A percentile compares a stretch with the other conserved stretches of the same genome.
phyloP scores from a whole-genome alignment of 2,113 vertebrate genomes.

The Cryptotis parvus region DNA sequence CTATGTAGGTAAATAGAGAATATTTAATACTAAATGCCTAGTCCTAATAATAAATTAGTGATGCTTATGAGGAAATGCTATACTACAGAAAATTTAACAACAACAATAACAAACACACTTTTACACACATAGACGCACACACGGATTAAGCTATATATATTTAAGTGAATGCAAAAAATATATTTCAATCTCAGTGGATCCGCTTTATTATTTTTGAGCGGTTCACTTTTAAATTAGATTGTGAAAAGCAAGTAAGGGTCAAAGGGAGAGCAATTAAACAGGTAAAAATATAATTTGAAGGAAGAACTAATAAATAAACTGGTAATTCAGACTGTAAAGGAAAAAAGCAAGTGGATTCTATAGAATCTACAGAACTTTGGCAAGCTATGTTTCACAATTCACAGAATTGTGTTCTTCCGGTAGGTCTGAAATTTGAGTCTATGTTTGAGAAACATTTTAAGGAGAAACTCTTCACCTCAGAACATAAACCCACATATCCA shows the following conservation, averaged over 20 bases:
- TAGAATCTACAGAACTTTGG: background rate
- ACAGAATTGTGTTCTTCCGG: background rate
- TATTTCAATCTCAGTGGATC: conserved; percentile 23
- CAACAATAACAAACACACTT: background rate
- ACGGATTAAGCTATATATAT: background rate
- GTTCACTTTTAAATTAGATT: conserved; percentile 48
- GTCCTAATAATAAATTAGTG: background rate
- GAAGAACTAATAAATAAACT: conserved; percentile 30
- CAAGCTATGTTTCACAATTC: background rate
- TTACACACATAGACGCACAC: background rate
- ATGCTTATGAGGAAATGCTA: background rate
- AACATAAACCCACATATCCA: too few species aligned
- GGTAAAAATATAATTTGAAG: conserved; percentile 25
- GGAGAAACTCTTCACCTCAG: background rate
- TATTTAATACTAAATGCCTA: conserved; percentile 18
- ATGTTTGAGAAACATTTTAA: background rate
- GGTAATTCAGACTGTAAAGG: conserved; percentile 25
- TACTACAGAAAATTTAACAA: background rate
- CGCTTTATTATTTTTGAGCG: background rate
- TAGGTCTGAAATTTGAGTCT: background rate
- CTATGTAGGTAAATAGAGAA: background rate
- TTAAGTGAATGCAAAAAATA: conserved; percentile 27
- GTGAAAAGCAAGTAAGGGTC: conserved; percentile 40
- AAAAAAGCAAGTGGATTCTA: conserved; percentile 45
- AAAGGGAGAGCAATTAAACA: conserved; percentile 52